Base-by-base conservation (phyloP, 2,113 vertebrate species). In the Calonectris borealis region DNA sequence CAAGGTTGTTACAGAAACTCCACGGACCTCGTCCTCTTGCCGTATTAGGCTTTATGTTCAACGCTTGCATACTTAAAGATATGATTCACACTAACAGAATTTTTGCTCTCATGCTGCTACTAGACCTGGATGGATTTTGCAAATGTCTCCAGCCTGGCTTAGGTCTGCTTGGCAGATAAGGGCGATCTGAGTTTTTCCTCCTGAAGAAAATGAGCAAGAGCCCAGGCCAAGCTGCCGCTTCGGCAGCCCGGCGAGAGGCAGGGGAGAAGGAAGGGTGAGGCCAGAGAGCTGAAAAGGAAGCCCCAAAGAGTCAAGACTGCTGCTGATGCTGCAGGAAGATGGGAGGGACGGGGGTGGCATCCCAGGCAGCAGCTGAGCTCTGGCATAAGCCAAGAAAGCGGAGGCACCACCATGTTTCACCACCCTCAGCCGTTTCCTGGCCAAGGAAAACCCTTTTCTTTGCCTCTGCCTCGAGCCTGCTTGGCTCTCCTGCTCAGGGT, bases 81-180 rank as follows among this genome's bases (percentile, higher is more conserved):
- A 29, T 2, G 44, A 78, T 70, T 85, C 77, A 88, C 16, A 3
- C 49, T 83, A 93, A 89, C 38, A 77, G 40, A 49, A 60, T 62
- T 91, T 90, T 93, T 94, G 51, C 57, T 90, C 40, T 80, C 40
- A 27, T 22, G 46, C n/a, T 92, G 54, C 36, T 77, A 18, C 25
- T 70, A 81, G 46, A 73, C 16, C 27, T 80, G 69, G n/a, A 68
- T 25, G 82, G 52, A 88, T 89, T 93, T 94, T 88, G 65, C 51
- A 64, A 12, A 38, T 64, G 24, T 84, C 52, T 55, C 38, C 57
- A 89, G 61, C 40, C 69, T 75, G 61, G 29, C 13, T 92, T 46
- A 68, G 40, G 55, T 20, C 24, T 89, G 29, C 52, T 75, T 54
- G 49, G 42, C 32, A 92, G 52, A 31, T 42, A 24, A 79, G 27